A percentile compares a stretch with the other conserved stretches of the same genome.
phyloP scores from a whole-genome alignment of 92 coral and sea anemone species.

The Bergia puertoricense region DNA sequence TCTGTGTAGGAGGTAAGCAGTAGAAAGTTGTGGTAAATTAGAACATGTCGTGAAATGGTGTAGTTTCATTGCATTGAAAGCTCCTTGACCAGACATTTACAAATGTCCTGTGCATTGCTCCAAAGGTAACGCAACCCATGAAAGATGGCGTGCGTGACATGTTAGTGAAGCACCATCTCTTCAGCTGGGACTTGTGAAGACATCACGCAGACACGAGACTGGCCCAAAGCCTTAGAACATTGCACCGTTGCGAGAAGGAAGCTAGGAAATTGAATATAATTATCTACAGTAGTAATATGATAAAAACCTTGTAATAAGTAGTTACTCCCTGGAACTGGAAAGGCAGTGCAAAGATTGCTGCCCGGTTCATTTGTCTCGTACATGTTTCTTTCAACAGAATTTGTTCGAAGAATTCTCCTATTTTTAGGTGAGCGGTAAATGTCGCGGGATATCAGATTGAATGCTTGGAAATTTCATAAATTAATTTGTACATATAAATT shows the following conservation, averaged over 20 bases:
- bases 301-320: neutral
- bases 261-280: neutral
- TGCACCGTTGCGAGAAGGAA: neutral
- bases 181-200: conserved; percentile 95
- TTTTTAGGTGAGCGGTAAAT: neutral
- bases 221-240: neutral
- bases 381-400: neutral
- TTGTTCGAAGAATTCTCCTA: neutral
- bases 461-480: neutral
- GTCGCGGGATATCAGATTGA: neutral
- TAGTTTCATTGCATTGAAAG: neutral
- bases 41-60: neutral
- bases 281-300: neutral
- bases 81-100: neutral
- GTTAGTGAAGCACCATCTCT: conserved; percentile 95
- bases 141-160: conserved; percentile 99
- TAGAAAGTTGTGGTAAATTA: neutral
- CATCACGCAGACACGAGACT: neutral
- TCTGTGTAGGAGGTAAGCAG: conserved; percentile 34
- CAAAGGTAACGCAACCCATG: conserved; percentile 97
- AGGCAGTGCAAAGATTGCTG: neutral
- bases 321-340: neutral
- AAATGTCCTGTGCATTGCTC: neutral
- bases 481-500: conserved; percentile 22
- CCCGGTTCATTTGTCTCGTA: neutral